phyloP scores from a whole-genome alignment of 2,888 invertebrate species.

The Odontothrips loti region DNA sequence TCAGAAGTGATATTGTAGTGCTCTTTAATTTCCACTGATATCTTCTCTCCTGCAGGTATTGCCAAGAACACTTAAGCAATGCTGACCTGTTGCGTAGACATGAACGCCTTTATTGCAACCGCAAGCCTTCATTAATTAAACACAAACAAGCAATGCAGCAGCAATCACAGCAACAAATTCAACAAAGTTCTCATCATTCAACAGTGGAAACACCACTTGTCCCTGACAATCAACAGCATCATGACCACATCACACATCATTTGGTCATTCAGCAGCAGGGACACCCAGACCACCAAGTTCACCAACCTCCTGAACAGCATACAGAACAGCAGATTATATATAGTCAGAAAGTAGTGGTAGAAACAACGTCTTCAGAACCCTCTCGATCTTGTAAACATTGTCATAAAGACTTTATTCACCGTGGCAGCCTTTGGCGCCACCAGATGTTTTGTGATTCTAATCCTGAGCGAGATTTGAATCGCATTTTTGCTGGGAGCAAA shows the following conservation, averaged over 20 bases:
- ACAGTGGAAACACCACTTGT: not conserved
- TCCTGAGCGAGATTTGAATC: not conserved
- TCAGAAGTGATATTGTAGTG: not conserved
- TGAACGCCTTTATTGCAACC: not conserved
- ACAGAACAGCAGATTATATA: not conserved
- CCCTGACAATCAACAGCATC: not conserved
- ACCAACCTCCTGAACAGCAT: not conserved
- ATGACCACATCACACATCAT: not conserved
- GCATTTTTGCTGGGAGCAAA: not conserved
- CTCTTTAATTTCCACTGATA: not conserved
- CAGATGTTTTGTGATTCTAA: conserved; percentile 10
- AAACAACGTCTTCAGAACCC: not conserved
- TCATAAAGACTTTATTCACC: conserved; percentile 28
- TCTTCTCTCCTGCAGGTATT: not conserved
- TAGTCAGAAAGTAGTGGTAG: not conserved
- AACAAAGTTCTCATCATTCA: not conserved
- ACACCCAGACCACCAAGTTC: not conserved
- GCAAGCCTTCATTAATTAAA: not conserved
- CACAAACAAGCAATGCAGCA: not conserved
- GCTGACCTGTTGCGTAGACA: not conserved
- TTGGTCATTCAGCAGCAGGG: not conserved
- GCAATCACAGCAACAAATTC: not conserved
- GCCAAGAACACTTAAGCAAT: not conserved
- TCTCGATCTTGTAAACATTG: not conserved
- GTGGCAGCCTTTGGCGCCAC: conserved; percentile 27